Conservation (phyloP, 2,888 invertebrate species). For the Rhagophthalmus giganteus region DNA sequence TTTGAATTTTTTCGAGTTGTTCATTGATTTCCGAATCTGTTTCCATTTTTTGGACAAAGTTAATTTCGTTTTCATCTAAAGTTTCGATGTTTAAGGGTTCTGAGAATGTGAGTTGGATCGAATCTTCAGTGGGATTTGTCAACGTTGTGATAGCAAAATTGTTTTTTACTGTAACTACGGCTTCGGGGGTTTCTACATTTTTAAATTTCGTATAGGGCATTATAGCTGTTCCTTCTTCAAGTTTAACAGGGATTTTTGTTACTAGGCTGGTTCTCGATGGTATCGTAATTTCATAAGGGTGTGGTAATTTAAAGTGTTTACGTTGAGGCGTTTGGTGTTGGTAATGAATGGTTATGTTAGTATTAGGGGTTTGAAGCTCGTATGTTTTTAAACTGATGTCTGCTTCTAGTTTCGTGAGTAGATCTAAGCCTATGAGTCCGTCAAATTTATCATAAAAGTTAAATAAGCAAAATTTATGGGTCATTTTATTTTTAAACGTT, state of each 20-base stretch:
- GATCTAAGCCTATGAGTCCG: conserved; percentile 1
- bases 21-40: background rate
- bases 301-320: too few relatives aligned
- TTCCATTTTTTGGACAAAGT: background rate
- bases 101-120: background rate
- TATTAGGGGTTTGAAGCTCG: background rate
- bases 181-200: background rate
- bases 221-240: background rate
- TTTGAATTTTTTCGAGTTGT: background rate
- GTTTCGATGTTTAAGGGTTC: conserved; percentile 4
- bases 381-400: background rate
- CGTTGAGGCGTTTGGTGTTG: background rate
- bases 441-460: conserved; percentile 5
- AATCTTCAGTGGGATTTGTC: background rate
- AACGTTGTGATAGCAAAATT: background rate
- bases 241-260: background rate
- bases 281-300: background rate
- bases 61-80: background rate
- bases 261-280: background rate
- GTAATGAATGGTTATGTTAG: background rate
- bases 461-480: conserved; percentile 1
- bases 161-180: background rate
- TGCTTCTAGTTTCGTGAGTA: background rate
- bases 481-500: conserved; percentile 1
- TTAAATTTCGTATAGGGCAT: background rate